Conservation (phyloP, 2,113 vertebrate species). For the Onychorhynchus coronatus region DNA sequence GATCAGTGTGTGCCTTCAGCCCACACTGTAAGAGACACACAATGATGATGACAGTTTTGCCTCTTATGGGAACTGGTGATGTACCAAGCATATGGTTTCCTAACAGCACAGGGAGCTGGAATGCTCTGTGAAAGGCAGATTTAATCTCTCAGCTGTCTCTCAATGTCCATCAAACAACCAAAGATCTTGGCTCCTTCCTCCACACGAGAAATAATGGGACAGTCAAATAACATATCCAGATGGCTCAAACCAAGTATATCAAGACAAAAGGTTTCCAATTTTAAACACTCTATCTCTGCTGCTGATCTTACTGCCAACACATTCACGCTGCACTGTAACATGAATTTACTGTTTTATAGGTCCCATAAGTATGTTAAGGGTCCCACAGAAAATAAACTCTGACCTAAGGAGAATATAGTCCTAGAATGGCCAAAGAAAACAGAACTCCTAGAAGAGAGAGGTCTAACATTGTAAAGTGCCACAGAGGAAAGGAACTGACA, state of each 20-base stretch:
- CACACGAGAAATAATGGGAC: background rate
- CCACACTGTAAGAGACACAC: background rate
- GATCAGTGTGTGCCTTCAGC: background rate
- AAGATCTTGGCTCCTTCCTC: slow-evolving; percentile 42
- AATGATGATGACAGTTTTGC: background rate
- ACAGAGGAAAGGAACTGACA: background rate
- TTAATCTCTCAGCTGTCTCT: slow-evolving; percentile 64
- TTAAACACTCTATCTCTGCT: slow-evolving; percentile 28
- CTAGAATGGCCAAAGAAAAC: background rate
- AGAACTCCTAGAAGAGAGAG: background rate
- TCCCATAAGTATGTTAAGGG: background rate
- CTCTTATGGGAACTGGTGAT: background rate
- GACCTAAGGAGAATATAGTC: background rate
- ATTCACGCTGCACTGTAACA: background rate
- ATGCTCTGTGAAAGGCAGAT: slow-evolving; percentile 17
- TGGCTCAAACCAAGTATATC: background rate
- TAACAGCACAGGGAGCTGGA: slow-evolving; percentile 9
- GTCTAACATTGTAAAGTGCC: background rate
- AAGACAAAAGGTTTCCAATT: slow-evolving; percentile 46
- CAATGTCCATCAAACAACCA: slow-evolving; percentile 40
- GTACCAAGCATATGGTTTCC: slow-evolving; percentile 3
- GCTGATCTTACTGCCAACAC: slow-evolving; percentile 1
- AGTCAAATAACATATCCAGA: background rate
- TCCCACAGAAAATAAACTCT: background rate
- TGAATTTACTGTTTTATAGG: background rate